A percentile compares a stretch with the other conserved stretches of the same genome.
These are phyloP conservation scores for Girardia tigrina DNA, from an alignment of 2,888 invertebrate species.

Conservation along the genomic window DNA sequence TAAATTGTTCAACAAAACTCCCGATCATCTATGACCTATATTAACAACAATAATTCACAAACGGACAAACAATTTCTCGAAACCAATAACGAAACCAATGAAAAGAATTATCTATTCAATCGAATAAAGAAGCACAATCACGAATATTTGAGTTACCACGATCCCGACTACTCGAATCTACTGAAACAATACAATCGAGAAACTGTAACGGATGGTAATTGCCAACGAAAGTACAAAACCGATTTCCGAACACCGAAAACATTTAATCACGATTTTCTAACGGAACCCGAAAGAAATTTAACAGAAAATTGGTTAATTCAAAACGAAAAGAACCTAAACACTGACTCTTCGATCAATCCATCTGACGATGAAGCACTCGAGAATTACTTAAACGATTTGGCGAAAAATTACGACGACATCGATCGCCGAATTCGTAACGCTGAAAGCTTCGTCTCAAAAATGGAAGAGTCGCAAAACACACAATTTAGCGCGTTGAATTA, in stretches of 20 bases:
- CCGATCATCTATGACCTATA: background rate
- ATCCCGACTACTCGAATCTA: background rate
- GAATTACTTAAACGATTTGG: slow-evolving; percentile 2
- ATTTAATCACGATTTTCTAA: background rate
- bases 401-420: slow-evolving; percentile 14
- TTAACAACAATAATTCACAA: background rate
- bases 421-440: slow-evolving; percentile 1
- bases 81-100: background rate
- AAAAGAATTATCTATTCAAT: background rate
- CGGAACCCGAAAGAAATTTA: background rate
- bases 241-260: too few relatives aligned
- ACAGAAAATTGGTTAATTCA: background rate
- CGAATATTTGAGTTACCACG: background rate
- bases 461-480: background rate
- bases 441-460: background rate
- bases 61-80: background rate
- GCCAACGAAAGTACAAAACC: background rate
- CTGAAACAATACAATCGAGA: background rate
- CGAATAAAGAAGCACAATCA: background rate
- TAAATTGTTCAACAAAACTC: background rate
- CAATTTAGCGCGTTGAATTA: background rate
- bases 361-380: background rate
- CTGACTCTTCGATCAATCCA: background rate
- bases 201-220: background rate
- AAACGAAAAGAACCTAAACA: background rate